Evolutionary conservation across 2,113 vertebrate genomes (phyloP), one percentile per base, ranked within the genome.

Genomic region (Mormoops blainvillei): DNA sequence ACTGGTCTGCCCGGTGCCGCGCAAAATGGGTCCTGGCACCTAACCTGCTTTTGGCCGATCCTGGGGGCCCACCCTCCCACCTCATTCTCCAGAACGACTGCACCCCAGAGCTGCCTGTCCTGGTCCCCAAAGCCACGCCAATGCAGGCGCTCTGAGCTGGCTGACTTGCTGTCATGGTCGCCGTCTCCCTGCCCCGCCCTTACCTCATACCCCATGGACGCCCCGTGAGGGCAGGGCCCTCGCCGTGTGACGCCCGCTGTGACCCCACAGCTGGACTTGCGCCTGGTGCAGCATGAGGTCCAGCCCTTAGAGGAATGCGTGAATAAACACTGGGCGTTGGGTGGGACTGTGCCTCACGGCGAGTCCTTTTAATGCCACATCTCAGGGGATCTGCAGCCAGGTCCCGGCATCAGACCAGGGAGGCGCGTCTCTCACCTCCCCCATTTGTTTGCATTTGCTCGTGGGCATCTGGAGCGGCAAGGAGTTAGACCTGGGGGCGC

Each of bases 151-250:
- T 18, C 45, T 24, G 56, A 0, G 1, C 24, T 7, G 9, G 16
- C 0, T 0, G 19, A 9, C 20, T 36, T 10, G 9, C 24, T 7
- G 5, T 0, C 1, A 2, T 26, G 11, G 19, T 5, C 11, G 15
- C 33, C 2, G 26, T 16, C 16, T 18, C 9, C 18, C 22, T 33
- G 16, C 6, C 65, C 33, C 0, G 6, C 22, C 16, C 6, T 24
- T 11, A 5, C 0, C 13, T 31, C 24, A 19, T 0, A 3, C 38
- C 50, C 0, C 1, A 36, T 0, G 2, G 33, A 5, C 3, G 8
- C 31, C 8, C 41, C 1, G 4, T 16, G 82, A n/a, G 0, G 4
- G 33, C 1, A 4, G 74, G 22, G 14, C 13, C 15, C 38, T 3
- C 4, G 1, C 14, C 7, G 20, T 20, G 13, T 31, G 26, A 2